Percentiles rank a stretch among this genome's conserved stretches.
These are phyloP conservation scores for Fragum fragum DNA, from an alignment of 2,888 invertebrate genomes.

Conservation along the genomic window DNA sequence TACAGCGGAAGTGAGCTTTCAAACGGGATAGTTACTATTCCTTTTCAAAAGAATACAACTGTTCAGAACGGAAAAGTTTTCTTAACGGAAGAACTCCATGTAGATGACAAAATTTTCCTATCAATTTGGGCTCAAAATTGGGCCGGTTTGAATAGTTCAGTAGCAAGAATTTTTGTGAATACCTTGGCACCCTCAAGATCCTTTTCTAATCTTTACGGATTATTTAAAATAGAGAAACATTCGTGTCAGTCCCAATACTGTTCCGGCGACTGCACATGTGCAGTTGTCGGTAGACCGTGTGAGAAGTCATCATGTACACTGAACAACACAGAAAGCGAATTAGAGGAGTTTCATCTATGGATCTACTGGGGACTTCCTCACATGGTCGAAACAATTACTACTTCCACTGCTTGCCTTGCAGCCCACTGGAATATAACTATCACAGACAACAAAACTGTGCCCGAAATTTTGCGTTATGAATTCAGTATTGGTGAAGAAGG, in stretches of 20 bases:
- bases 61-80: constrained; percentile 19
- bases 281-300: constrained; percentile 68
- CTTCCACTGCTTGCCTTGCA: constrained; percentile 51
- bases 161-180: constrained; percentile 56
- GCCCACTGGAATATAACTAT: constrained; percentile 42
- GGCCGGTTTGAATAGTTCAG: constrained; percentile 57
- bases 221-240: constrained; percentile 61
- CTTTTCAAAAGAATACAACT: background rate
- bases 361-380: constrained; percentile 28
- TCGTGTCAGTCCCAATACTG: constrained; percentile 66
- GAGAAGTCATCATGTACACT: background rate
- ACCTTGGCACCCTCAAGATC: background rate
- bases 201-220: constrained; percentile 11
- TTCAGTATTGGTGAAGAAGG: constrained; percentile 64
- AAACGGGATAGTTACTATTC: constrained; percentile 19
- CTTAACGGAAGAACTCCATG: background rate
- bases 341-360: background rate
- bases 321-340: background rate
- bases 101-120: constrained; percentile 41
- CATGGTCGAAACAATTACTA: constrained; percentile 11
- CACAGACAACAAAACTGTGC: background rate
- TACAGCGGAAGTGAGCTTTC: constrained; percentile 61
- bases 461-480: constrained; percentile 53
- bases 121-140: constrained; percentile 62
- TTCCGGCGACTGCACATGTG: constrained; percentile 69